Base-by-base conservation (phyloP, 1,140 invertebrate genomes). In the Drosophila ficusphila region DNA sequence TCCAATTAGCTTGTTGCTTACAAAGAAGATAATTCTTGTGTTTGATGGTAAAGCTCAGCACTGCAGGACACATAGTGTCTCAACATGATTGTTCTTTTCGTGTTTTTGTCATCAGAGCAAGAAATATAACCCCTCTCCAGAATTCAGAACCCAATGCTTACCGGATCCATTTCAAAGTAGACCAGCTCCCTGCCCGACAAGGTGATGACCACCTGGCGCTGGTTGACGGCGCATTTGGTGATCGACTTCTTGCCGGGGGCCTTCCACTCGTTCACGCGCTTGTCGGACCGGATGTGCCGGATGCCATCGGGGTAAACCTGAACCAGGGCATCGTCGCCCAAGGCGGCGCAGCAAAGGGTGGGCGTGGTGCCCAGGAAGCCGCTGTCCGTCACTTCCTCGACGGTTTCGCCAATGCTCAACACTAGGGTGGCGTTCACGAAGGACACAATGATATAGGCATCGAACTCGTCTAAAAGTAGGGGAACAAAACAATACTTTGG, bases 401-500 rank as follows among this genome's bases (percentile, higher is more conserved):
- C 99, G 68, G 98, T 99, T 92, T 99, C 99, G 71, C 99, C 99
- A 92, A 99, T 99, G 71, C 98, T 99, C 72, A 99, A 94, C 58
- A 99, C 99, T 72, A 99, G 94, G 21, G 99, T 99, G 60, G 99
- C 99, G 93, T 99, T 99, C 33, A 99, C 96, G 95, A 99, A 99
- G 38, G 99, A 99, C 69, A 99, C 99, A 92, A 99, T 98, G 93
- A 99, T 99, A 93, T 99, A 99, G 38, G 99, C 97, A 95, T 99
- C 99, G 94, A 94, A 99, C 91, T 86, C 78, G 61, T 83, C 79
- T 83, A 83, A 64, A 83, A 89, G 33, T 75, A 88, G 23, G 58
- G 68, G 7, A 57, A 49, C 12, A 38, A 56, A n/a, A 51, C 11
- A 78, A 41, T 9, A 34, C 36, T 64, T 41, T 4, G 1, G 0